Evolutionary conservation across 2,113 vertebrate species (phyloP), one percentile per base, ranked within the genome.

Genomic region (Melospiza melodia): DNA sequence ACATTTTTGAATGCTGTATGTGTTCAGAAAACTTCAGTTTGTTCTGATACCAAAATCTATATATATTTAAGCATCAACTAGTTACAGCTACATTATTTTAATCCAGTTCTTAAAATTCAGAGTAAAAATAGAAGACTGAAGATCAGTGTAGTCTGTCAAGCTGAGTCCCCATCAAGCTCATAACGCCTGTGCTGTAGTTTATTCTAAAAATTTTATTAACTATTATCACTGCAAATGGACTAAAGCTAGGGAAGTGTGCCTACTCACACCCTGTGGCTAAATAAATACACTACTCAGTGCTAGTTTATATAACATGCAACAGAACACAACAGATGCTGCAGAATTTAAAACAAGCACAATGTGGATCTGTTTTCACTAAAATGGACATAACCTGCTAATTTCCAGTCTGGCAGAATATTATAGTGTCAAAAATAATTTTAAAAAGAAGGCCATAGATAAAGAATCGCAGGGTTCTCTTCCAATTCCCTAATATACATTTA

Each of bases 301-400:
- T 95, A 66, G 62, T 27, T 94, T 91, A 90, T 71, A 15, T 80
- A 94, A 95, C 27, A 24, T 44, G 46, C 24, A 75, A 49, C 31
- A 68, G 58, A 68, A 94, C 93, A 75, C 58, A 95, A 84, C 80
- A 94, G 86, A 96, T 81, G 80, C 84, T 92, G 75, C 52, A 69
- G 90, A 96, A 81, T 58, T 25, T 58, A 43, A 90, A 92, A 58
- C 44, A 57, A 10, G 49, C 39, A 85, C 71, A 81, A 17, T 46
- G 39, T 59, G 41, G 73, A 92, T 84, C 3, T 63, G 35, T 87
- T 72, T 95, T 83, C 52, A 87, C 52, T 65, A 55, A 90, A 79
- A 83, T 20, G 61, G 61, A 94, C 76, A 84, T 20, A 92, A 95
- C 30, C 18, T 54, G n/a, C 55, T 84, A 52, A 66, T 78, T 93